Evolutionary conservation across 37 sponge, comb jelly and placozoan genomes (phyloP), one percentile per base, ranked within the genome.

Genomic region (Sycon ciliatum): DNA sequence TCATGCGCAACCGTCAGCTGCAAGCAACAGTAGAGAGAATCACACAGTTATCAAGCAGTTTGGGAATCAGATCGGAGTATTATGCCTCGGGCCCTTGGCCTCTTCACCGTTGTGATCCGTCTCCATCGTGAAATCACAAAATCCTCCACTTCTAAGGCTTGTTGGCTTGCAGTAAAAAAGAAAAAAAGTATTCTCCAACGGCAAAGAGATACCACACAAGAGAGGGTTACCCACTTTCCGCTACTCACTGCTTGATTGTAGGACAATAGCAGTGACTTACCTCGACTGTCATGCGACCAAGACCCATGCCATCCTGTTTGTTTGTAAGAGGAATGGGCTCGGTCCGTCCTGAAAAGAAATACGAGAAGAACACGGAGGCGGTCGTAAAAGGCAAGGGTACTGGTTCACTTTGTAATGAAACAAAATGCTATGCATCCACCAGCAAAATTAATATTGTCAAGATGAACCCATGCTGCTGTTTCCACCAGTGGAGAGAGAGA

Each of bases 271-370:
- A n/a, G n/a, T n/a, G n/a, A n/a, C n/a, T 76, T 36, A 89, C 90
- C 75, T 90, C 91, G 68, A 82, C 40, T 18, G 79, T 68, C 81
- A 82, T 81, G 2, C 83, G 54, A 24, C 91, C 91, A 1, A 90
- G 67, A 13, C 91, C 91, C 81, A 82, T 81, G 71, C 78, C 58
- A 60, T 90, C 87, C 53, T 86, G 83, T 55, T 90, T 90, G 34
- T 58, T 53, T 56, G 67, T 76, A 35, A 90, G 68, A 11, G 83
- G 79, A 11, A 90, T 72, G 11, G 91, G 91, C 28, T 86, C 84
- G 18, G 54, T 36, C 24, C 87, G 72, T 68, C 91, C 90, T 89
- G 32, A 0, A 11, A 26, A 67, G 23, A 39, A 16, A 33, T 0
- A 22, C 39, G 29, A 6, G 29, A 7, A 20, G 3, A 23, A 36